These are phyloP conservation scores for Sciurus carolinensis DNA, from an alignment of 2,797 vertebrate genomes.

Conservation along the genomic window DNA sequence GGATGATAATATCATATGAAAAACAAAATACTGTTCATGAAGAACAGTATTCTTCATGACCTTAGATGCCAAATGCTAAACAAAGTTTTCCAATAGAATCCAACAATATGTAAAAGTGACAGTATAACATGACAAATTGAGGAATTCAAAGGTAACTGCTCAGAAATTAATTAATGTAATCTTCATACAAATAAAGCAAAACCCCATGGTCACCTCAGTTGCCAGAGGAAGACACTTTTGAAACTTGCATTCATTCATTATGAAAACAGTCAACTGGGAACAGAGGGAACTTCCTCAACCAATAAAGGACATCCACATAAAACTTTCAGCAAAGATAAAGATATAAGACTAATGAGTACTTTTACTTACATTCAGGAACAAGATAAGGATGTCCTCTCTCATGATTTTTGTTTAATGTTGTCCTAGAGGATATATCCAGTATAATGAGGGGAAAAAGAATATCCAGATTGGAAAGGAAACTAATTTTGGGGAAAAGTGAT, in stretches of 20 bases:
- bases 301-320: background rate
- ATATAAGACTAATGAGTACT: background rate
- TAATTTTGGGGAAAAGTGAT: background rate
- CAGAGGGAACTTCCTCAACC: background rate
- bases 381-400: background rate
- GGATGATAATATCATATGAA: background rate
- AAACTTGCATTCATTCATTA: background rate
- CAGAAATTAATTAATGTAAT: background rate
- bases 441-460: background rate
- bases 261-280: background rate
- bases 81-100: background rate
- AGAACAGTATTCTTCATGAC: background rate
- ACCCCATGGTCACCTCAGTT: background rate
- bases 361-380: background rate
- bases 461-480: background rate
- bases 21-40: background rate
- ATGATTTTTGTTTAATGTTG: background rate
- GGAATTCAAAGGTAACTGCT: background rate
- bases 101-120: background rate
- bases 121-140: background rate
- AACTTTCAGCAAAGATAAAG: background rate
- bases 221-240: background rate
- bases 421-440: background rate
- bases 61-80: background rate
- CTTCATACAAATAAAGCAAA: background rate